Base-by-base conservation (phyloP, 2,113 vertebrate species). In the Odocoileus hemionus region DNA sequence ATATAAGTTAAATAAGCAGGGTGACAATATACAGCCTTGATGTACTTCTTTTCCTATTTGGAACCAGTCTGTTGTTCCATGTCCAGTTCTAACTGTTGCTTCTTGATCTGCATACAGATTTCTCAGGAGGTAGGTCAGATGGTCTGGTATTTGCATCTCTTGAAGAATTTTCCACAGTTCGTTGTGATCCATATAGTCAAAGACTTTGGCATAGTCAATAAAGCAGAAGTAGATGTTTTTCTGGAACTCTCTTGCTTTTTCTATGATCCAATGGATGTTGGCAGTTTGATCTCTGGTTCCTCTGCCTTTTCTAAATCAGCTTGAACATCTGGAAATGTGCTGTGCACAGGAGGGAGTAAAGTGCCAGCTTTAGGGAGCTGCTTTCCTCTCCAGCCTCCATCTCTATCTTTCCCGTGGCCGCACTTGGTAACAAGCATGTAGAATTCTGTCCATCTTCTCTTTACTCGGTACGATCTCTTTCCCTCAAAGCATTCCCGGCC, bases 361-460 rank as follows among this genome's bases (percentile, higher is more conserved):
- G 47, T 33, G 9, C 23, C 4, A 2, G 30, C 47, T 58, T 39
- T 25, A 0, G n/a, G 9, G 21, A 14, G 4, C 7, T 2, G 4
- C 54, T 36, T 45, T 57, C 30, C 76, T n/a, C 60, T 86, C 61
- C 26, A 10, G 23, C 16, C 25, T 76, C 28, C 61, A 16, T 80
- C 8, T 67, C 14, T 28, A 3, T 2, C 16, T 2, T 3, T 26
- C 15, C 47, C 9, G 30, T 21, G 47, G 39, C 28, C 13, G 5
- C 6, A 1, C 30, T 45, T 12, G 60, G 87, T 61, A 52, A 52
- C 21, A 1, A 14, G 45, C 17, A 0, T 9, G 5, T 21, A n/a
- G 55, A 36, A 3, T 23, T 33, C 54, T 28, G 16, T 4, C 26
- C 36, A 3, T 23, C 7, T 23, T 10, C 23, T 23, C 64, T 17